These are phyloP conservation scores for Cremastinae sp. DNA, from an alignment of 2,888 invertebrate species.

Conservation along the genomic window DNA sequence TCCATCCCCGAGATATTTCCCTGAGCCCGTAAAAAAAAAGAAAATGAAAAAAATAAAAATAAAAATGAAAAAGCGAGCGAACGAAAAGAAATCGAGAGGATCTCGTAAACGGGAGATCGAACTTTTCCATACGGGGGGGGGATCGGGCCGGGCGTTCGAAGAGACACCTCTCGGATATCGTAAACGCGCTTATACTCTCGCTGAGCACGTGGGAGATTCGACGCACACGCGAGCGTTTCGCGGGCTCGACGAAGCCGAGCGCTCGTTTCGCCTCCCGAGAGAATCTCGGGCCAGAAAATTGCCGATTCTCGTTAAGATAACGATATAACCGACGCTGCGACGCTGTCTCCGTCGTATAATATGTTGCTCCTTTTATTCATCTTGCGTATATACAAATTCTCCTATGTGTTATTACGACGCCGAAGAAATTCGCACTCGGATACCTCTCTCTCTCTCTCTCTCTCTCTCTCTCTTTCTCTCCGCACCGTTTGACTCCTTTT, in stretches of 20 bases:
- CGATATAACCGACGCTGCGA: slow-evolving; percentile 69
- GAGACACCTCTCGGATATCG: slow-evolving; percentile 18
- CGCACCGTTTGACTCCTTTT: no score
- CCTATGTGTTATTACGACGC: no score
- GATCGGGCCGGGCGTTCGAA: slow-evolving; percentile 19
- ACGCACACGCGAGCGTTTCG: no score
- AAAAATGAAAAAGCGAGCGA: no score
- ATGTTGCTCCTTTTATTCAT: slow-evolving; percentile 57
- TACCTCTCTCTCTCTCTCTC: no score
- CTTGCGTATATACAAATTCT: slow-evolving; percentile 26
- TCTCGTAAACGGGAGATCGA: no score
- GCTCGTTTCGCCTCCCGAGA: slow-evolving; percentile 59
- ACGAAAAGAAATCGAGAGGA: no score
- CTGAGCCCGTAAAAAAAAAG: background rate
- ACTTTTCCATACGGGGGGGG: slow-evolving; percentile 17
- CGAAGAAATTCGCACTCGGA: no score
- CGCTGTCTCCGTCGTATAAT: slow-evolving; percentile 61
- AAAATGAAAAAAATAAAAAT: slow-evolving; percentile 1
- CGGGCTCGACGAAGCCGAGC: no score
- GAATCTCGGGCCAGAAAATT: slow-evolving; percentile 69
- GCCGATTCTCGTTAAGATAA: slow-evolving; percentile 76
- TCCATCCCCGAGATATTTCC: slow-evolving; percentile 28
- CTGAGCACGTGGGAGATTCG: slow-evolving; percentile 9
- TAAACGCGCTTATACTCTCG: background rate
- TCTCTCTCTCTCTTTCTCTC: no score